Conservation (phyloP, 2,888 invertebrate species). For the Nephrocerus scutellatus region DNA sequence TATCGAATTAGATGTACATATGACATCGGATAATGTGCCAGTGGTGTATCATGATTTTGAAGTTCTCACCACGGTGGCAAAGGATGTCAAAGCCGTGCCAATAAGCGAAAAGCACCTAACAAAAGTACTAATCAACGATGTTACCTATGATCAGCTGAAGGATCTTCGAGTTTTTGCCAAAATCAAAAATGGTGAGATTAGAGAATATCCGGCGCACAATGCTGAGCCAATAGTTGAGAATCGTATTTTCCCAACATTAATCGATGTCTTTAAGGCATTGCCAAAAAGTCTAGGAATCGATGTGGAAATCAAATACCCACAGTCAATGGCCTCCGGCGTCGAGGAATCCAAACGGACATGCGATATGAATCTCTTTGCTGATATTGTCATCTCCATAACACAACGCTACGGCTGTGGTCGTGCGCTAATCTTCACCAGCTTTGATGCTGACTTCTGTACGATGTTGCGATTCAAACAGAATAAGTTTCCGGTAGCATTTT, state of each 20-base stretch:
- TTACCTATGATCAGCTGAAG: conserved; percentile 82
- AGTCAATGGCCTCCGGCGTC: conserved; percentile 74
- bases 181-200: conserved; percentile 60
- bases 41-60: conserved; percentile 94
- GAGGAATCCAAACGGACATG: conserved; percentile 74
- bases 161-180: conserved; percentile 81
- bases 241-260: conserved; percentile 89
- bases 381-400: conserved; percentile 74
- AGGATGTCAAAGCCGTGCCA: conserved; percentile 60
- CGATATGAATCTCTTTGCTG: conserved; percentile 89
- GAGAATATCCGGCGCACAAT: conserved; percentile 62
- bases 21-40: conserved; percentile 89
- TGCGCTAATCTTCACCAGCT: conserved; percentile 86
- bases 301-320: conserved; percentile 96
- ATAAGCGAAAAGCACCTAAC: conserved; percentile 68
- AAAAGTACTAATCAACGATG: conserved; percentile 87
- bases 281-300: conserved; percentile 90
- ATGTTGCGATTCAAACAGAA: conserved; percentile 94
- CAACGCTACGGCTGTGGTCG: conserved; percentile 71
- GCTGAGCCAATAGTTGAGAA: conserved; percentile 73
- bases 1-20: conserved; percentile 97
- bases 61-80: conserved; percentile 67
- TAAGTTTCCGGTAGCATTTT: conserved; percentile 90
- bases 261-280: conserved; percentile 72
- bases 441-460: conserved; percentile 92